Percentiles rank a stretch among this genome's conserved stretches.
phyloP scores from a whole-genome alignment of 2,113 vertebrate genomes.

The Canis aureus region DNA sequence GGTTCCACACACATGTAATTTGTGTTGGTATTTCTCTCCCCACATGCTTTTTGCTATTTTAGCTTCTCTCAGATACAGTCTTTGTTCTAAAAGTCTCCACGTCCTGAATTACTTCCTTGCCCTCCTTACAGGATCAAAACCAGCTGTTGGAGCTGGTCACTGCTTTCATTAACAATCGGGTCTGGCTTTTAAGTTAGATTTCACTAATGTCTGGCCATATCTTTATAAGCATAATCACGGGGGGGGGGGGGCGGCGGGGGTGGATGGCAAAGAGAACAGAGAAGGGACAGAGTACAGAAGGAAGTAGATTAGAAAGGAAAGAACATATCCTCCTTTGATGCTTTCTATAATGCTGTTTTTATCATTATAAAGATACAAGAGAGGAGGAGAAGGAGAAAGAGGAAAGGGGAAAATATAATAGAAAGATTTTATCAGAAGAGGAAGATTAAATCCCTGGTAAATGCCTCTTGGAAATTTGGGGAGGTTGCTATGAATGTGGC shows the following conservation, averaged over 20 bases:
- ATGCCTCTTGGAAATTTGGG: not conserved
- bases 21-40: not conserved
- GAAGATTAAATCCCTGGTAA: not conserved
- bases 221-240: not conserved
- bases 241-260: not conserved
- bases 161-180: not conserved
- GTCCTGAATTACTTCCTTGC: constrained; percentile 34
- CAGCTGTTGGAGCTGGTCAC: not conserved
- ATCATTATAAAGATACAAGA: not conserved
- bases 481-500: not conserved
- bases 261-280: not conserved
- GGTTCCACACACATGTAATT: not conserved
- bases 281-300: not conserved
- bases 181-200: constrained; percentile 55
- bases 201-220: not conserved
- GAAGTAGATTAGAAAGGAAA: constrained; percentile 32
- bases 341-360: not conserved
- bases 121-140: constrained; percentile 50
- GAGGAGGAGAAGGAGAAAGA: not conserved
- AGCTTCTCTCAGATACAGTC: not conserved
- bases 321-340: not conserved
- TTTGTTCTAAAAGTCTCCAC: constrained; percentile 16
- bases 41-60: constrained; percentile 27
- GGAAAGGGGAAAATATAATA: not conserved
- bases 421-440: constrained; percentile 5